phyloP scores from a whole-genome alignment of 2,797 vertebrate genomes.

The Platalea minor region DNA sequence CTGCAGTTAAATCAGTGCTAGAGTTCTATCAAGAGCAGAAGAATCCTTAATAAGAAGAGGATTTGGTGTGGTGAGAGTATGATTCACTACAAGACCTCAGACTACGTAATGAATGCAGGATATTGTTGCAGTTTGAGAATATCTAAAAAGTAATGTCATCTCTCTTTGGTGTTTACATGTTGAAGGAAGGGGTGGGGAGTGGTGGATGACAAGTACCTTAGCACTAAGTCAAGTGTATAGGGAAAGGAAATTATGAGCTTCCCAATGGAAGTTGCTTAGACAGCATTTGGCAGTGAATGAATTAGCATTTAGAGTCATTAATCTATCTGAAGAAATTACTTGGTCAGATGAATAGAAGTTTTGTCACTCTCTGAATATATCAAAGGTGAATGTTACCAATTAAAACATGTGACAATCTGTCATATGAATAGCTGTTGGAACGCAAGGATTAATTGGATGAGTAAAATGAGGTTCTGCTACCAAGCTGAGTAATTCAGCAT shows the following conservation, averaged over 20 bases:
- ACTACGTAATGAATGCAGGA: background rate
- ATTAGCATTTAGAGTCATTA: background rate
- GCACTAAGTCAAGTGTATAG: background rate
- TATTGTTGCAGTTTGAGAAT: background rate
- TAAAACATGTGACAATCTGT: background rate
- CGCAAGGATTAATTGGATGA: background rate
- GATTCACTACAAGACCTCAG: background rate
- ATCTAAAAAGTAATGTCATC: background rate
- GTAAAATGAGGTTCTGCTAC: background rate
- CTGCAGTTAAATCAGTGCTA: background rate
- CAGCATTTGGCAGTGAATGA: background rate
- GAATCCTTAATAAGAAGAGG: background rate
- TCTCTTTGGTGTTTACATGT: background rate
- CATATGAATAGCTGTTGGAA: background rate
- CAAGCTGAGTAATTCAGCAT: background rate
- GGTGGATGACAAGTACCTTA: background rate
- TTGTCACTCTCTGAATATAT: background rate
- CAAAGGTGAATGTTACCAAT: background rate
- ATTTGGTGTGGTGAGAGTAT: background rate
- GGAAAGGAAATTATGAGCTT: background rate
- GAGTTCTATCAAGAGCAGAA: background rate
- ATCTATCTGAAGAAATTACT: background rate
- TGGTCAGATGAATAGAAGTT: background rate
- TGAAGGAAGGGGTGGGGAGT: accelerated
- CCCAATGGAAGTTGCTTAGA: background rate